Evolutionary conservation across 92 coral and sea anemone species (phyloP).

Genomic region (Paramuricea clavata): DNA sequence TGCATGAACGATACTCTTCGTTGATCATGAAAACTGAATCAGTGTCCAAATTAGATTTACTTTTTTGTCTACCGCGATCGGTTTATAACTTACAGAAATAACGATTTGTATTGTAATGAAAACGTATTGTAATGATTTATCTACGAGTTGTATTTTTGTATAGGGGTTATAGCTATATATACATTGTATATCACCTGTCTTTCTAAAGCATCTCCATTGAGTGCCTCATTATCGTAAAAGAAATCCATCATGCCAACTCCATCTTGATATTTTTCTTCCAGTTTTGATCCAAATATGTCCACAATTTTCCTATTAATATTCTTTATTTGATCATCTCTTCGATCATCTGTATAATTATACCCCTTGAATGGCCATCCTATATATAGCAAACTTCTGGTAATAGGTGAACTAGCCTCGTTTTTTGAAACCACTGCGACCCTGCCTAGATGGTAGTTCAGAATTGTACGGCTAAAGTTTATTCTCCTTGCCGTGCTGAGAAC

Average conservation of each 20-base stretch:
- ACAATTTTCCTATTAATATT: constrained; percentile 44
- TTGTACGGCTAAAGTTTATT: constrained; percentile 18
- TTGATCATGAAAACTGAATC: too few species aligned
- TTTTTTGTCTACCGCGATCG: too few species aligned
- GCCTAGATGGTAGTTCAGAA: constrained; percentile 68
- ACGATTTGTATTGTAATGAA: too few species aligned
- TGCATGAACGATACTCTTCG: too few species aligned
- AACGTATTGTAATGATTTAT: too few species aligned
- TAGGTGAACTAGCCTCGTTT: constrained; percentile 29
- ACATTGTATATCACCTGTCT: constrained; percentile 69
- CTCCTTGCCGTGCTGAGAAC: constrained; percentile 63
- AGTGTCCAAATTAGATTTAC: too few species aligned
- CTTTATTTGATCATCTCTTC: constrained; percentile 59
- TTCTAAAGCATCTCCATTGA: constrained; percentile 53
- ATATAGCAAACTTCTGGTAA: constrained; percentile 60
- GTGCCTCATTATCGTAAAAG: constrained; percentile 60
- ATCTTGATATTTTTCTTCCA: constrained; percentile 50
- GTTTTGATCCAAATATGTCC: constrained; percentile 48
- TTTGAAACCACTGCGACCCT: constrained; percentile 60
- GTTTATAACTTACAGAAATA: too few species aligned
- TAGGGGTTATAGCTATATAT: too few species aligned
- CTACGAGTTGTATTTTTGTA: too few species aligned
- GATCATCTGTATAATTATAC: constrained; percentile 56
- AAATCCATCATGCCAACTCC: constrained; percentile 71
- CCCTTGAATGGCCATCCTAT: constrained; percentile 73